Evolutionary conservation across 2,797 vertebrate species (phyloP).

Genomic region (Aulostomus chinensis): DNA sequence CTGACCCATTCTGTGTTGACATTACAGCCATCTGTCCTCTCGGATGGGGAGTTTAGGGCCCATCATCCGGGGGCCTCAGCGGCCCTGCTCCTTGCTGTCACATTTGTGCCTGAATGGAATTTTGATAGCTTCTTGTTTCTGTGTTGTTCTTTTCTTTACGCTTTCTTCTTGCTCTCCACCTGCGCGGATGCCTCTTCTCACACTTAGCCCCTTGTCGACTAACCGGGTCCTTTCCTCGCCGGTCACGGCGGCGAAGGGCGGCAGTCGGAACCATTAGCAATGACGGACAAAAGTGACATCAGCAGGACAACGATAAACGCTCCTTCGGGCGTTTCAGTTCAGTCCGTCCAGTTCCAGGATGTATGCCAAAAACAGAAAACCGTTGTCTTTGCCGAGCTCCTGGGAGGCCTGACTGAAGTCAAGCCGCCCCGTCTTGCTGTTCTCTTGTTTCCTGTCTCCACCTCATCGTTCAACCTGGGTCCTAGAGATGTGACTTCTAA

Average conservation of each 20-base stretch:
- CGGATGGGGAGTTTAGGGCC: constrained; percentile 30
- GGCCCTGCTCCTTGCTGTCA: constrained; percentile 56
- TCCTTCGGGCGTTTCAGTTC: constrained; percentile 39
- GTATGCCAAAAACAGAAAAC: constrained; percentile 46
- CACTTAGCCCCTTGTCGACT: constrained; percentile 30
- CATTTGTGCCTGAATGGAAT: constrained; percentile 75
- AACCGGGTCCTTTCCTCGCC: constrained; percentile 16
- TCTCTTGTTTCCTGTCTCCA: too few species aligned
- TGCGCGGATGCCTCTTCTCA: constrained; percentile 38
- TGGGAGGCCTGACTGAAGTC: too few species aligned
- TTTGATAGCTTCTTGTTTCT: constrained; percentile 50
- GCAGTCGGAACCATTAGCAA: constrained; percentile 38
- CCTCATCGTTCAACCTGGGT: too few species aligned
- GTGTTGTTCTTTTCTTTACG: constrained; percentile 9
- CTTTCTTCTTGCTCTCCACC: constrained; percentile 25
- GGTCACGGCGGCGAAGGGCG: constrained; percentile 17
- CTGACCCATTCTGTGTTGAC: constrained; percentile 36
- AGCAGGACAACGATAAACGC: constrained; percentile 16
- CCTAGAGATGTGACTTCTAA: too few species aligned
- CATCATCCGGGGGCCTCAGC: constrained; percentile 24
- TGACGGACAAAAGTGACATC: constrained; percentile 12
- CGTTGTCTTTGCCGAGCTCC: constrained; percentile 11
- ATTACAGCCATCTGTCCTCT: constrained; percentile 41
- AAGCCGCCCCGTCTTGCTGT: too few species aligned
- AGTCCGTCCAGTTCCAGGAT: constrained; percentile 56